Conservation (phyloP, 2,797 vertebrate species). For the Lacerta bilineata region DNA sequence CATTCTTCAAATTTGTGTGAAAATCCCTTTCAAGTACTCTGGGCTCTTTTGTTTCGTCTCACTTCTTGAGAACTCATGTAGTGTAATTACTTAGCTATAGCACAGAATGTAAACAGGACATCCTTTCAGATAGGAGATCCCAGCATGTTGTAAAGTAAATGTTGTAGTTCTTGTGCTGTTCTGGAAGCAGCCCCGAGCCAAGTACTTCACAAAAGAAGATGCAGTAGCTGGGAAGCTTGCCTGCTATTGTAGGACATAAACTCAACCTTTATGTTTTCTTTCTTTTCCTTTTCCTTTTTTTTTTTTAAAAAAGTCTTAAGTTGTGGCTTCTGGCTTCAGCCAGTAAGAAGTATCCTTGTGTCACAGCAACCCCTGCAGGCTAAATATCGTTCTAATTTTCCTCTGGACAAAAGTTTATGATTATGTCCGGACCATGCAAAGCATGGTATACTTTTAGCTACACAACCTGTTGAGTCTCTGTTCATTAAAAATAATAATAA, state of each 20-base stretch:
- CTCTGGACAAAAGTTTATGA: constrained; percentile 31
- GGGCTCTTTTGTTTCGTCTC: constrained; percentile 73
- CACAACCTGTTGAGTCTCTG: not conserved
- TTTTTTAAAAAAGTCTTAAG: constrained; percentile 58
- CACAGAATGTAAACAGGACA: constrained; percentile 84
- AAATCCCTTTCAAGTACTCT: constrained; percentile 77
- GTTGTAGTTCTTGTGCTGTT: constrained; percentile 74
- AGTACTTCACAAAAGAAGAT: constrained; percentile 76
- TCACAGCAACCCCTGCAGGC: constrained; percentile 84
- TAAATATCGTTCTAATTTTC: constrained; percentile 63
- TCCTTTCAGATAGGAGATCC: constrained; percentile 82
- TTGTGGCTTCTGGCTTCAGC: constrained; percentile 72
- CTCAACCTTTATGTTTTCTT: constrained; percentile 70
- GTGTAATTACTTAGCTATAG: constrained; percentile 74
- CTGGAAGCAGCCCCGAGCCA: constrained; percentile 78
- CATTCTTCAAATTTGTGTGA: constrained; percentile 81
- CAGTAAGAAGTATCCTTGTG: constrained; percentile 72
- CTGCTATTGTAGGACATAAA: constrained; percentile 76
- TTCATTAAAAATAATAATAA: not conserved
- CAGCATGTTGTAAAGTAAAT: constrained; percentile 80
- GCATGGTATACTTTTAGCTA: not conserved
- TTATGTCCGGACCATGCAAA: constrained; percentile 37
- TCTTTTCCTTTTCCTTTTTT: not conserved
- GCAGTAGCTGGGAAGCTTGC: constrained; percentile 66
- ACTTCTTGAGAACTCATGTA: constrained; percentile 75